phyloP scores from a whole-genome alignment of 2,797 vertebrate species.

The Denticeps clupeoides region DNA sequence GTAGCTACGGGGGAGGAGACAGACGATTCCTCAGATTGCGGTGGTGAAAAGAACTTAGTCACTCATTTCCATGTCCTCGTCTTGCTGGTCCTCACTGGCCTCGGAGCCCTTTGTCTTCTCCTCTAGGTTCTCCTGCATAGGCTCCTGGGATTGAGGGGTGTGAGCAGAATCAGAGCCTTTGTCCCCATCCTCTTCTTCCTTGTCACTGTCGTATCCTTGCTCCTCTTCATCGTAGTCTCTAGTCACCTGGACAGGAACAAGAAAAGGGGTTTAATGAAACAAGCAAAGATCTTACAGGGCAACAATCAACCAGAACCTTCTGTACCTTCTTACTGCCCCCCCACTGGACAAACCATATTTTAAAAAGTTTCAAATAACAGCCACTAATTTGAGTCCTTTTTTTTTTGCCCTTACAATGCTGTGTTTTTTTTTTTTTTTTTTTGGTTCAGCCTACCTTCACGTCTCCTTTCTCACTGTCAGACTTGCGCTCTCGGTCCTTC shows the following conservation, averaged over 20 bases:
- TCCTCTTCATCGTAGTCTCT: constrained; percentile 96
- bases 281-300: not conserved
- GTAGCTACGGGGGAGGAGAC: no score
- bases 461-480: constrained; percentile 85
- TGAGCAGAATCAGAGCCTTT: constrained; percentile 52
- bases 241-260: constrained; percentile 71
- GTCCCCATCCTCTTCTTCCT: constrained; percentile 66
- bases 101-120: constrained; percentile 65
- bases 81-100: constrained; percentile 86
- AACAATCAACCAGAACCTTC: no score
- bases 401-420: no score
- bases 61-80: constrained; percentile 98
- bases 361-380: no score
- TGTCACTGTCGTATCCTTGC: constrained; percentile 93
- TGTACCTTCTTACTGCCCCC: no score
- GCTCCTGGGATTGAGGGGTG: constrained; percentile 65
- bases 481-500: constrained; percentile 72
- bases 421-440: no score
- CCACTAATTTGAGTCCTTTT: no score
- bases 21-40: no score
- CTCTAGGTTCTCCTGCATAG: constrained; percentile 30
- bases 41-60: constrained; percentile 60
- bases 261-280: not conserved
- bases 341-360: no score
- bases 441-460: constrained; percentile 91